phyloP scores from a whole-genome alignment of 1,140 invertebrate genomes.

The Cotesia glomerata region DNA sequence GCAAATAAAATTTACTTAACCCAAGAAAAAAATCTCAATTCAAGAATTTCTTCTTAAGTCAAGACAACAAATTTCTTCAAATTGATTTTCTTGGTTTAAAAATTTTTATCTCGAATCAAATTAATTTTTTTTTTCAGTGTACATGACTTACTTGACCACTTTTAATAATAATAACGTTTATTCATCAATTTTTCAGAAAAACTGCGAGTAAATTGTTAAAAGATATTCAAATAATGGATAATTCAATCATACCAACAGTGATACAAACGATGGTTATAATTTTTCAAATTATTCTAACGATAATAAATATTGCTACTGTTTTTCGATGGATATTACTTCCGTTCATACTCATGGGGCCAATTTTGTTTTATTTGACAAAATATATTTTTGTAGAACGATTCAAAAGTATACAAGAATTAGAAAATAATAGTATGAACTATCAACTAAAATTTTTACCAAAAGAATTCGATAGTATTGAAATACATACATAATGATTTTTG shows the following conservation, averaged over 20 bases:
- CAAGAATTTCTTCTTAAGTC: too few relatives aligned
- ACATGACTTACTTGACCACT: too few relatives aligned
- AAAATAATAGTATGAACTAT: conserved; percentile 60
- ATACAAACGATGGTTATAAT: conserved; percentile 69
- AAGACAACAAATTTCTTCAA: too few relatives aligned
- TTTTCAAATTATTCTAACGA: conserved; percentile 56
- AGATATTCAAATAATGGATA: conserved; percentile 68
- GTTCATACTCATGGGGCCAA: conserved; percentile 61
- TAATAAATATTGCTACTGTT: conserved; percentile 65
- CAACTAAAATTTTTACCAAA: too few relatives aligned
- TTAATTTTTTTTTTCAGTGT: too few relatives aligned
- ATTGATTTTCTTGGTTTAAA: too few relatives aligned
- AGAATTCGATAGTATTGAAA: background rate
- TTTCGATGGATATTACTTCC: conserved; percentile 68
- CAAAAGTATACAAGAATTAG: conserved; percentile 67
- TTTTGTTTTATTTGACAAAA: conserved; percentile 64
- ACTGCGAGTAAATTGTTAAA: conserved; percentile 58
- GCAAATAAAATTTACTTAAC: too few relatives aligned
- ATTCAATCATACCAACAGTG: conserved; percentile 70
- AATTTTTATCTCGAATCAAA: too few relatives aligned
- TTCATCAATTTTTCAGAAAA: conserved; percentile 32
- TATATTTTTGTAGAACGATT: conserved; percentile 70
- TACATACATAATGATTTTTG: background rate
- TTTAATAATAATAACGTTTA: too few relatives aligned
- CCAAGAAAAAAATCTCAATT: too few relatives aligned